Evolutionary conservation across 1,140 invertebrate genomes (phyloP), one percentile per base, ranked within the genome.

Genomic region (Ylistrum balloti): DNA sequence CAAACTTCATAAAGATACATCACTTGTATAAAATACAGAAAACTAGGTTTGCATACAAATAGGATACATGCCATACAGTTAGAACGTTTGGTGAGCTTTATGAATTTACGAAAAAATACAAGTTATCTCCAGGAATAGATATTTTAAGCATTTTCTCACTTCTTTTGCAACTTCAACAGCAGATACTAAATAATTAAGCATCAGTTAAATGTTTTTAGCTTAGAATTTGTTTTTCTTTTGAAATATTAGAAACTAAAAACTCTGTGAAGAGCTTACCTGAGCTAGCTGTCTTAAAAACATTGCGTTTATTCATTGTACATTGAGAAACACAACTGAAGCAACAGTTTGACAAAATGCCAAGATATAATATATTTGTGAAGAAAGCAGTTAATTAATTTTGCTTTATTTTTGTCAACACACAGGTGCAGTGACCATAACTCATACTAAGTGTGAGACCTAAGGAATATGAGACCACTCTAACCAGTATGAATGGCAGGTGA

Each of bases 381-480:
- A 74, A 74, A 74, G 13, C 56, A 74, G 56, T 74, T 74, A 74
- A 74, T 74, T 74, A 74, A 74, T 74, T 74, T 74, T 74, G 56
- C 56, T 74, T 74, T 74, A 74, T 74, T 74, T 74, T 74, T 74
- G 56, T 74, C 56, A 74, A 74, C 56, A n/a, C n/a, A 74, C 56
- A 74, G 56, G 56, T 74, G 56, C 56, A 74, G 56, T 28, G 56
- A 28, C 56, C n/a, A 74, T 74, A 74, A 74, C n/a, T 74, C n/a
- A 74, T 74, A 7, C 56, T 28, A 74, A 74, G 56, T 74, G 56
- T 9, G 56, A 5, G 17, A 28, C 22, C n/a, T 9, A 74, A n/a
- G 22, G 56, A 74, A 74, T 22, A 74, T 28, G 56, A 74, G 56
- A n/a, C 56, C 0, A 28, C 56, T n/a, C n/a, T 74, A 45, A 74